Conservation (phyloP, 1,140 invertebrate genomes). For the Trichonephila clavipes region DNA sequence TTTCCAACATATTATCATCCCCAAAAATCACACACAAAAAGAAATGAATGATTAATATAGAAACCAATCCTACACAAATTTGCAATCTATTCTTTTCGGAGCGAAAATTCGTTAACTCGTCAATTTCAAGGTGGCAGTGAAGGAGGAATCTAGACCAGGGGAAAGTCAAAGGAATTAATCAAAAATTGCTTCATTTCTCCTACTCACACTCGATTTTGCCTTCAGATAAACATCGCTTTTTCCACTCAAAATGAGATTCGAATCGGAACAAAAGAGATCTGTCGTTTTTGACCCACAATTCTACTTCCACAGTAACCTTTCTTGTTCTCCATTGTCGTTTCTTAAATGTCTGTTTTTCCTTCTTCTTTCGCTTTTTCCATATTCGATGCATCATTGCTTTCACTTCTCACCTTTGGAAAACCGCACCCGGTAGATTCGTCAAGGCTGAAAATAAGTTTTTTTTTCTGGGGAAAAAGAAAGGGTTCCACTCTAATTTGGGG, state of each 20-base stretch:
- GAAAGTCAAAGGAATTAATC: conserved; percentile 34
- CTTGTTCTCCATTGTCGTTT: conserved; percentile 48
- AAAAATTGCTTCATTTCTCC: conserved; percentile 49
- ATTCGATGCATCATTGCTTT: conserved; percentile 46
- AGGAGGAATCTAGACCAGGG: conserved; percentile 15
- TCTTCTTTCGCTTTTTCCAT: not conserved
- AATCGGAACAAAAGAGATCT: conserved; percentile 48
- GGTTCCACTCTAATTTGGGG: conserved; percentile 54
- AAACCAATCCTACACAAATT: not conserved
- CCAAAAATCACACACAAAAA: not conserved
- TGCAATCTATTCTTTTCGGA: not conserved
- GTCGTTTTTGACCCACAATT: conserved; percentile 70
- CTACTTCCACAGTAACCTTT: conserved; percentile 63
- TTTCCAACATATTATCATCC: not conserved
- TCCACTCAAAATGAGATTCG: conserved; percentile 36
- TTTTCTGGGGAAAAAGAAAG: not conserved
- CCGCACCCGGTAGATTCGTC: conserved; percentile 63
- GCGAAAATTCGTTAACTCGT: not conserved
- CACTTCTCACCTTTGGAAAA: conserved; percentile 37
- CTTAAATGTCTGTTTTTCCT: not conserved
- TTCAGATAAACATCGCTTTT: conserved; percentile 57
- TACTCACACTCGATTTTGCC: conserved; percentile 48
- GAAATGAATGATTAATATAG: not conserved
- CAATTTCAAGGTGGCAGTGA: conserved; percentile 1
- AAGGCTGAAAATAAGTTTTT: conserved; percentile 52